Base-by-base conservation (phyloP, 2,113 vertebrate genomes). In the Galeopterus variegatus region DNA sequence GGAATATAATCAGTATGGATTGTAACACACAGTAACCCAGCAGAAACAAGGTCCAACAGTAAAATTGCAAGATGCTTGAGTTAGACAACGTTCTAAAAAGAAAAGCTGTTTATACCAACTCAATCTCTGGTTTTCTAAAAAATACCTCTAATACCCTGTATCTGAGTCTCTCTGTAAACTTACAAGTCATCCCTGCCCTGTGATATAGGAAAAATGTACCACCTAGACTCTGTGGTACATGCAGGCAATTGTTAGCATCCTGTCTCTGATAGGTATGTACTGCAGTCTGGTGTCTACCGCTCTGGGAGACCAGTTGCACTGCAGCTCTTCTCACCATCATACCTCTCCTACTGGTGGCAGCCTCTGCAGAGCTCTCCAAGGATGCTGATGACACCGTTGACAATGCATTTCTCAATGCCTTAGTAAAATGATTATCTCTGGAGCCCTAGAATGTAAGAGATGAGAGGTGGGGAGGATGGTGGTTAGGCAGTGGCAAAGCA, bases 141-240 rank as follows among this genome's bases (percentile, higher is more conserved):
- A 1, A 24, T 12, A 2, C n/a, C 2, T 62, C 0, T 41, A n/a
- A n/a, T 65, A 19, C 23, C 8, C 5, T 41, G 41, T 41, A 41
- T 41, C 41, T n/a, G n/a, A 3, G 41, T 3, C 3, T 41, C 41
- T 41, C 41, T 41, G 41, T 41, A 41, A 41, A 41, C 3, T 4
- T 41, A 41, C 4, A 4, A 41, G 41, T 41, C 41, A n/a, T n/a
- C 41, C 41, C 41, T 41, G 41, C 41, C 41, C 41, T 41, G 41
- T 41, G 41, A 41, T 41, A 41, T 41, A 41, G 41, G 41, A 41
- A 41, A 41, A 41, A 41, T 41, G 41, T 76, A 56, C 6, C 50
- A 50, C 11, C 28, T 90, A 50, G 0, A 50, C 8, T 50, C 18
- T 67, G 6, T 76, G 26, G 13, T 6, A 3, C 36, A 2, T n/a